phyloP scores from a whole-genome alignment of 2,888 invertebrate genomes.

The Torymus texanus region DNA sequence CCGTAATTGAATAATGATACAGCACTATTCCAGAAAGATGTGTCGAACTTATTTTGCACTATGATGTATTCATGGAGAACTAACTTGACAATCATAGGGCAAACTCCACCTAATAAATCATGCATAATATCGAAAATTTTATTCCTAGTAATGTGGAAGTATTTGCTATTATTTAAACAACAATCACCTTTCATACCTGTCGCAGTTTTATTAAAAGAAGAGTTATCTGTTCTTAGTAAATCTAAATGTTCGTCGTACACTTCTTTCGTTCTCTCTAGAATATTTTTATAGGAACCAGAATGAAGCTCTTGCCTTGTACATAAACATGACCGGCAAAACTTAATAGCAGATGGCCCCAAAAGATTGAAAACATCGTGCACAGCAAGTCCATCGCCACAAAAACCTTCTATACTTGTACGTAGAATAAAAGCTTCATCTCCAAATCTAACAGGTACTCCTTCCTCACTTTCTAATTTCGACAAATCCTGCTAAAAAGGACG shows the following conservation, averaged over 20 bases:
- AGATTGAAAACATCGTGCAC: conserved; percentile 56
- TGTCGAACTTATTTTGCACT: not conserved
- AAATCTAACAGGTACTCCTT: conserved; percentile 50
- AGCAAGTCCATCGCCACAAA: conserved; percentile 58
- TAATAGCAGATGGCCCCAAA: conserved; percentile 49
- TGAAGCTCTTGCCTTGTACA: conserved; percentile 52
- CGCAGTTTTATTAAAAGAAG: conserved; percentile 14
- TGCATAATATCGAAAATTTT: conserved; percentile 21
- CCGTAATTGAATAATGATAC: conserved; percentile 10
- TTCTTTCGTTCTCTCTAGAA: conserved; percentile 39
- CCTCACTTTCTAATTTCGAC: conserved; percentile 55
- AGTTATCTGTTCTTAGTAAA: conserved; percentile 21
- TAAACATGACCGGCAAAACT: conserved; percentile 32
- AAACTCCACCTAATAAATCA: not conserved
- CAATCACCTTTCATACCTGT: conserved; percentile 39
- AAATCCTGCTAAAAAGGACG: conserved; percentile 57
- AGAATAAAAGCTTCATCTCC: conserved; percentile 45
- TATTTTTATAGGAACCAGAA: conserved; percentile 22
- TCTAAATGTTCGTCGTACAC: conserved; percentile 39
- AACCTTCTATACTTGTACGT: conserved; percentile 46
- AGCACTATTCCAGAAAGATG: not conserved
- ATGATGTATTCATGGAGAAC: conserved; percentile 4
- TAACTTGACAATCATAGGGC: not conserved
- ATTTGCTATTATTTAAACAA: not conserved
- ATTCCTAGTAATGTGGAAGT: not conserved